These are phyloP conservation scores for Alosa sapidissima DNA, from an alignment of 2,797 vertebrate genomes.

Conservation along the genomic window DNA sequence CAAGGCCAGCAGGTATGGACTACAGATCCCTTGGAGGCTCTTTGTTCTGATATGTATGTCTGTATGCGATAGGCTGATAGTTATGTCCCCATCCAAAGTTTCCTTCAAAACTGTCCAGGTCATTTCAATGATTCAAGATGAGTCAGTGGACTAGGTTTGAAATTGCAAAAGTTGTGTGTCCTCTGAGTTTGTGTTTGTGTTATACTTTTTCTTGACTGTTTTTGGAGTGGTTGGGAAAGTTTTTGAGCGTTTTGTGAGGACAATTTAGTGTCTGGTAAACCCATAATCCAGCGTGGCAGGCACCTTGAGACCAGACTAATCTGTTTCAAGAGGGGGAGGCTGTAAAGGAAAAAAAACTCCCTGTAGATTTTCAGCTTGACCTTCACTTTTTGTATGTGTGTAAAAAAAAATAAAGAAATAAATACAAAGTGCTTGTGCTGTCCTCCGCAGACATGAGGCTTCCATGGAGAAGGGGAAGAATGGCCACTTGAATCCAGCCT, in stretches of 20 bases:
- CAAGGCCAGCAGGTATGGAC: constrained; percentile 69
- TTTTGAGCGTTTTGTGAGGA: constrained; percentile 2
- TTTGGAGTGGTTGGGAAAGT: neutral
- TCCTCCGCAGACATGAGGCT: constrained; percentile 59
- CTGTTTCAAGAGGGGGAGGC: neutral
- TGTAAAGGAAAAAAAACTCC: neutral
- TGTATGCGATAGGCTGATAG: neutral
- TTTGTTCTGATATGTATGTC: neutral
- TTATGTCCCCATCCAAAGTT: neutral
- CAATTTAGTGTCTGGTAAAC: neutral
- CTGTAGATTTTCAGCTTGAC: neutral
- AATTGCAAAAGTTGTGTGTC: neutral
- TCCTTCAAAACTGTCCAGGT: neutral
- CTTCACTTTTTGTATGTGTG: neutral
- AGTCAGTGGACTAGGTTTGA: neutral
- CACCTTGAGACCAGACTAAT: constrained; percentile 25
- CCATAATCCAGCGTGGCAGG: neutral
- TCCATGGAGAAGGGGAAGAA: constrained; percentile 65
- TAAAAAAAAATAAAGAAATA: neutral
- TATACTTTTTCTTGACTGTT: neutral
- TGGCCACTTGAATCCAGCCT: constrained; percentile 78
- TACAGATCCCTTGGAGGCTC: neutral
- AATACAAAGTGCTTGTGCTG: constrained; percentile 25
- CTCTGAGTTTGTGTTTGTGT: neutral
- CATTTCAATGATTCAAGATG: neutral